Percentiles rank a stretch among this genome's conserved stretches.
phyloP scores from a whole-genome alignment of 1,140 invertebrate species.

The Glossosoma conforme region DNA sequence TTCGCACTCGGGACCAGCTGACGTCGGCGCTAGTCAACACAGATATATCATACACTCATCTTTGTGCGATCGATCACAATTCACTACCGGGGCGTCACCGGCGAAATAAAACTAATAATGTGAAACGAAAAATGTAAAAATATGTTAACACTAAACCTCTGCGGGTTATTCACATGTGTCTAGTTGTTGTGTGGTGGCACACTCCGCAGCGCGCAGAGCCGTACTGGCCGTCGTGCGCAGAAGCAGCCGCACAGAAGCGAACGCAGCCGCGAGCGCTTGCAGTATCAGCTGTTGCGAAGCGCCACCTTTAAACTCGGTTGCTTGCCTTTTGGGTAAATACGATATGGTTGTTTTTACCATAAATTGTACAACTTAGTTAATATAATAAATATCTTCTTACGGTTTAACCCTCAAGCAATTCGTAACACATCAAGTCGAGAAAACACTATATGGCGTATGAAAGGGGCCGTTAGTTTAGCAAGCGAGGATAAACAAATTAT shows the following conservation, averaged over 20 bases:
- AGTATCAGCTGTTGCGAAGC: constrained; percentile 18
- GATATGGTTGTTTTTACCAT: too few species aligned
- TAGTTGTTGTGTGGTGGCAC: constrained; percentile 45
- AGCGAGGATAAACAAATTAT: too few species aligned
- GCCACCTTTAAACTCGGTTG: constrained; percentile 5
- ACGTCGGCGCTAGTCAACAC: constrained; percentile 52
- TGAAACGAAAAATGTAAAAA: constrained; percentile 49
- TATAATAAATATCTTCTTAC: too few species aligned
- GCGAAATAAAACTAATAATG: constrained; percentile 44
- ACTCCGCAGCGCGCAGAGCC: constrained; percentile 51
- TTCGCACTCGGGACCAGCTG: constrained; percentile 51
- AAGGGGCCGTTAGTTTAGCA: too few species aligned
- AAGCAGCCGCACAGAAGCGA: constrained; percentile 28
- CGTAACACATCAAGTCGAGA: too few species aligned
- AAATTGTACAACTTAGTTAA: too few species aligned
- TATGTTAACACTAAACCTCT: constrained; percentile 46
- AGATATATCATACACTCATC: constrained; percentile 51
- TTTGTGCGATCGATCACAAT: constrained; percentile 51
- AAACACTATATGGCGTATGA: too few species aligned
- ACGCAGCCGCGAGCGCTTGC: constrained; percentile 7
- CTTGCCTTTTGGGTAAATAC: too few species aligned
- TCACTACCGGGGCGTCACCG: constrained; percentile 49
- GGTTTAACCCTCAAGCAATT: too few species aligned
- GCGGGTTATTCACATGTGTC: constrained; percentile 50
- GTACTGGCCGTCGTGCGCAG: constrained; percentile 48